These are phyloP conservation scores for Malurus cyaneus DNA, from an alignment of 2,113 vertebrate species.

Conservation along the genomic window DNA sequence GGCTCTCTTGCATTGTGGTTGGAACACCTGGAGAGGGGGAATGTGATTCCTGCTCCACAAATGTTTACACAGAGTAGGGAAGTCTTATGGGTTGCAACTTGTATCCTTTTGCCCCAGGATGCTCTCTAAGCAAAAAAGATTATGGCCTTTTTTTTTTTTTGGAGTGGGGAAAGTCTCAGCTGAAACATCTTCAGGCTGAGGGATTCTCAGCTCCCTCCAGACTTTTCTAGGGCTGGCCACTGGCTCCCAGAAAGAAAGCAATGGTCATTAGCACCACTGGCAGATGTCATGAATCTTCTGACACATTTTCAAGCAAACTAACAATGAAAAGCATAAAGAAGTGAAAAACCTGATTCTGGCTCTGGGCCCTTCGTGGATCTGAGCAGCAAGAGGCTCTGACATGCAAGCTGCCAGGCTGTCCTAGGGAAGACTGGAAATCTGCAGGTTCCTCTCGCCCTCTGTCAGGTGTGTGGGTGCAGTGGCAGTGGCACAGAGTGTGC, in stretches of 20 bases:
- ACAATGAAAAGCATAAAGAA: background rate
- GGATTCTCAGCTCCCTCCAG: background rate
- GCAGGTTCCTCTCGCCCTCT: background rate
- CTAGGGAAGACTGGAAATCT: background rate
- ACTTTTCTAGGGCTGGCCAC: background rate
- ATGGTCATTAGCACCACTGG: background rate
- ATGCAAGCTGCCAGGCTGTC: background rate
- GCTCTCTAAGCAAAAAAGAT: background rate
- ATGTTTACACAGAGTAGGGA: conserved; percentile 26
- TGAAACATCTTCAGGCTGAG: background rate
- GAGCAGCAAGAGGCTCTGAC: background rate
- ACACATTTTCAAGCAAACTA: background rate
- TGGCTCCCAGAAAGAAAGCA: background rate
- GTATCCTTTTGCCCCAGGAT: background rate
- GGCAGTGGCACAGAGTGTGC: background rate
- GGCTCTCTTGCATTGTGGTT: background rate
- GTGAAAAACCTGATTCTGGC: background rate
- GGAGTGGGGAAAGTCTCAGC: background rate
- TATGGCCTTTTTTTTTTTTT: background rate
- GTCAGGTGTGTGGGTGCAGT: fast-evolving
- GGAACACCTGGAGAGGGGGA: conserved; percentile 50
- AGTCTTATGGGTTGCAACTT: conserved; percentile 8
- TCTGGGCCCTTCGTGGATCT: background rate
- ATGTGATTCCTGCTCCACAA: conserved; percentile 12
- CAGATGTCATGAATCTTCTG: background rate